Conservation (phyloP, 2,797 vertebrate species). For the Pseudomugil gertrudae region DNA sequence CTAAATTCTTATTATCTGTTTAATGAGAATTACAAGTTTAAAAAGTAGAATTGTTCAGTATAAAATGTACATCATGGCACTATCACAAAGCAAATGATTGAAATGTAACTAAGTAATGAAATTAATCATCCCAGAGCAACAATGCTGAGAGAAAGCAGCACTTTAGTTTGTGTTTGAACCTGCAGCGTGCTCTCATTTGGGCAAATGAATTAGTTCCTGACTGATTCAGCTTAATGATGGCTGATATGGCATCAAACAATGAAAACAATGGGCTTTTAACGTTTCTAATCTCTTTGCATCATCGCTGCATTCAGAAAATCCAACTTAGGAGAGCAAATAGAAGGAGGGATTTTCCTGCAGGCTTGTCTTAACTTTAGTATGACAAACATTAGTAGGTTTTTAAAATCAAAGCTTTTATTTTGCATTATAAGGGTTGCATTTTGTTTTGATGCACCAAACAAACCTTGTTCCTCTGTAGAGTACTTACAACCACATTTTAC, state of each 20-base stretch:
- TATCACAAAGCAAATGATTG: slow-evolving; percentile 3
- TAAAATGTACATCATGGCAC: not conserved
- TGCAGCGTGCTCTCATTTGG: slow-evolving; percentile 7
- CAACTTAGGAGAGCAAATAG: not conserved
- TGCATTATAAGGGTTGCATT: not conserved
- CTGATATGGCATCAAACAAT: slow-evolving; percentile 1
- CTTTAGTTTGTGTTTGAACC: slow-evolving; percentile 18
- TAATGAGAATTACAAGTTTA: not conserved
- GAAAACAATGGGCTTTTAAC: not conserved
- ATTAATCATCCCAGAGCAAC: slow-evolving; percentile 10
- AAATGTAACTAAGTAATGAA: not conserved
- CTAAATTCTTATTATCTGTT: not conserved
- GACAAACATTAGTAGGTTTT: not conserved
- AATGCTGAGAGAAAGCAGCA: not conserved
- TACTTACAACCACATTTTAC: too few species aligned
- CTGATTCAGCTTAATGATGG: slow-evolving; percentile 16
- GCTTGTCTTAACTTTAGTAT: not conserved
- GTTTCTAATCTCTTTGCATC: not conserved
- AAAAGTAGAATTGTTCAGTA: not conserved
- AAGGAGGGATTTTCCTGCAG: not conserved
- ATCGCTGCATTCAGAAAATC: not conserved
- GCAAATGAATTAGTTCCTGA: slow-evolving; percentile 26
- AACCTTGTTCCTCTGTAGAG: not conserved
- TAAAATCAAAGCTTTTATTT: not conserved
- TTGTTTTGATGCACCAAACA: not conserved